A percentile compares a stretch with the other conserved stretches of the same genome.
These are phyloP conservation scores for Microctenopoma lineatum DNA, from an alignment of 2,797 vertebrate genomes.

Conservation along the genomic window DNA sequence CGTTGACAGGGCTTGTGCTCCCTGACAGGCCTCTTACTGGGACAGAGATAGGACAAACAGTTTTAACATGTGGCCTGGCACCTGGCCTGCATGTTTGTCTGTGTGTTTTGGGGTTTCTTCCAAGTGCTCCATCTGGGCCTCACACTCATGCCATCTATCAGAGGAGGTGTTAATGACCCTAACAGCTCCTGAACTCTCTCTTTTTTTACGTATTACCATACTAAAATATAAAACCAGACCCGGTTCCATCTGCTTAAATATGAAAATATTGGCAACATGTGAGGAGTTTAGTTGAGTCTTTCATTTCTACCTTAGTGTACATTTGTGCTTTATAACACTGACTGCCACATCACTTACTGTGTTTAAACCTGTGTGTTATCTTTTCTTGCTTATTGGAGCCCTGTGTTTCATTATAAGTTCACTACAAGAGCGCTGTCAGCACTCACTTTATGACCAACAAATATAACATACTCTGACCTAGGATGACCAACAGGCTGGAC, in stretches of 20 bases:
- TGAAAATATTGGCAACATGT: no score
- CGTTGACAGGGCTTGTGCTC: constrained; percentile 73
- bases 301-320: no score
- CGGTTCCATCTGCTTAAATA: neutral
- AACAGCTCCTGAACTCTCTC: constrained; percentile 56
- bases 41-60: constrained; percentile 75
- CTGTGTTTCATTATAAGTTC: constrained; percentile 38
- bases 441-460: constrained; percentile 83
- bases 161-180: constrained; percentile 62
- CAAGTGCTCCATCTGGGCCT: constrained; percentile 40
- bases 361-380: neutral
- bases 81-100: constrained; percentile 60
- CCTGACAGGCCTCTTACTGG: constrained; percentile 67
- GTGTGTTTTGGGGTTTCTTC: constrained; percentile 54
- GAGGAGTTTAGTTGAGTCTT: no score
- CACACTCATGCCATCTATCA: constrained; percentile 61
- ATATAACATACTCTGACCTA: constrained; percentile 83
- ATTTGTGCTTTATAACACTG: neutral
- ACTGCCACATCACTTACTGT: neutral
- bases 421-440: constrained; percentile 84
- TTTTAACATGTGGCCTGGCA: constrained; percentile 76
- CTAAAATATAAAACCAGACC: no score
- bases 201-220: no score
- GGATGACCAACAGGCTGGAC: constrained; percentile 80
- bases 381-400: constrained; percentile 25